phyloP scores from a whole-genome alignment of 1,140 invertebrate species.

The Diorhabda carinulata region DNA sequence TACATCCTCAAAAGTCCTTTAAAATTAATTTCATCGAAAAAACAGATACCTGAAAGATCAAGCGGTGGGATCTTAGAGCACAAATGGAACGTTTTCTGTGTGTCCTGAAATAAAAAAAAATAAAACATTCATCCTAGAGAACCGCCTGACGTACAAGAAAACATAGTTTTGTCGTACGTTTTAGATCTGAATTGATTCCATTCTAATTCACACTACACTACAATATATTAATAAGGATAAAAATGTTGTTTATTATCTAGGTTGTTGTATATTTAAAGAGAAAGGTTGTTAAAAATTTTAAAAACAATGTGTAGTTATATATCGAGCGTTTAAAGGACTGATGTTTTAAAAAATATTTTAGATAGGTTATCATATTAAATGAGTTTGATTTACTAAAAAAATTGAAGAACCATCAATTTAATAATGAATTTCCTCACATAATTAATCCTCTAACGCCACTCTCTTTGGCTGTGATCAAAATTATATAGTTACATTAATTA shows the following conservation, averaged over 20 bases:
- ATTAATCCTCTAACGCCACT: too few species aligned
- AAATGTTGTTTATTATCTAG: background rate
- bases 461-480: background rate
- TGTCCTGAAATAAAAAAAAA: too few species aligned
- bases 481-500: background rate
- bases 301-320: slow-evolving; percentile 13
- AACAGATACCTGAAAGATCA: too few species aligned
- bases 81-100: too few species aligned
- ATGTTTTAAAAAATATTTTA: slow-evolving; percentile 13
- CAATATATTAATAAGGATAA: background rate
- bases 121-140: too few species aligned
- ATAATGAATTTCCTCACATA: background rate
- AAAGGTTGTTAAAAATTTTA: slow-evolving; percentile 13
- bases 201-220: background rate
- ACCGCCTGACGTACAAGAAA: too few species aligned
- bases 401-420: background rate
- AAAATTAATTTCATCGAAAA: too few species aligned
- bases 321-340: slow-evolving; percentile 15
- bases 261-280: slow-evolving; percentile 12
- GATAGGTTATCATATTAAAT: slow-evolving; percentile 8
- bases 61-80: too few species aligned
- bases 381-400: background rate
- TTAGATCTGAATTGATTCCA: too few species aligned
- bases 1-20: too few species aligned
- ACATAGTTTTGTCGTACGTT: too few species aligned